These are phyloP conservation scores for Epinephelus moara DNA, from an alignment of 2,113 vertebrate species.

Conservation along the genomic window DNA sequence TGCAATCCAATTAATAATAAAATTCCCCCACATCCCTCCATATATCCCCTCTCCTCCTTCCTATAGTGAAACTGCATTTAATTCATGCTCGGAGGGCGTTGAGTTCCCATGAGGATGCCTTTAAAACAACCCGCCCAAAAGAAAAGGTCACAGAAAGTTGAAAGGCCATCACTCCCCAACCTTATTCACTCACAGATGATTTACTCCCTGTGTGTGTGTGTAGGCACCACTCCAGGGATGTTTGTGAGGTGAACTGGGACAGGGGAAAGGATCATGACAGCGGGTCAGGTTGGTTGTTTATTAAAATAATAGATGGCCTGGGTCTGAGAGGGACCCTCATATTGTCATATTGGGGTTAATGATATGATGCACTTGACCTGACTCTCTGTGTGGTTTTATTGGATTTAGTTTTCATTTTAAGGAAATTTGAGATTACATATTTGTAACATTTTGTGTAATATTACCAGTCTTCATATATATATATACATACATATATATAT, in stretches of 20 bases:
- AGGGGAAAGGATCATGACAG: slow-evolving; percentile 21
- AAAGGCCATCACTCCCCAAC: slow-evolving; percentile 61
- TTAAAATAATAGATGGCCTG: slow-evolving; percentile 57
- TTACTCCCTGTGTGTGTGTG: slow-evolving; percentile 49
- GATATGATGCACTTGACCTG: neutral
- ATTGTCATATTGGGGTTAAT: slow-evolving; percentile 40
- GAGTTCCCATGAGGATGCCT: slow-evolving; percentile 39
- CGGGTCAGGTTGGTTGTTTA: slow-evolving; percentile 52
- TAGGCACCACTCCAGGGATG: slow-evolving; percentile 30
- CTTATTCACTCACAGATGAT: slow-evolving; percentile 67
- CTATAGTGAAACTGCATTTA: slow-evolving; percentile 36
- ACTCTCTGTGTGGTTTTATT: neutral
- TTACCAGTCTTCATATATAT: accelerated
- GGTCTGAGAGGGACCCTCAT: slow-evolving; percentile 5
- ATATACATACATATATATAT: no score
- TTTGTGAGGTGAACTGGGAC: slow-evolving; percentile 38
- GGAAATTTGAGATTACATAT: neutral
- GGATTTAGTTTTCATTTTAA: neutral
- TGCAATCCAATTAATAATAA: slow-evolving; percentile 71
- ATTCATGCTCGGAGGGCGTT: slow-evolving; percentile 42
- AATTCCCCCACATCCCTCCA: slow-evolving; percentile 32
- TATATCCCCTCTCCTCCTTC: neutral
- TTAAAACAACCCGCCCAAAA: slow-evolving; percentile 5
- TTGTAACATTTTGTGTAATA: neutral
- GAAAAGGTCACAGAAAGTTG: slow-evolving; percentile 65